Base-by-base conservation (phyloP, 2,888 invertebrate genomes). In the Eugnorisma glareosa region DNA sequence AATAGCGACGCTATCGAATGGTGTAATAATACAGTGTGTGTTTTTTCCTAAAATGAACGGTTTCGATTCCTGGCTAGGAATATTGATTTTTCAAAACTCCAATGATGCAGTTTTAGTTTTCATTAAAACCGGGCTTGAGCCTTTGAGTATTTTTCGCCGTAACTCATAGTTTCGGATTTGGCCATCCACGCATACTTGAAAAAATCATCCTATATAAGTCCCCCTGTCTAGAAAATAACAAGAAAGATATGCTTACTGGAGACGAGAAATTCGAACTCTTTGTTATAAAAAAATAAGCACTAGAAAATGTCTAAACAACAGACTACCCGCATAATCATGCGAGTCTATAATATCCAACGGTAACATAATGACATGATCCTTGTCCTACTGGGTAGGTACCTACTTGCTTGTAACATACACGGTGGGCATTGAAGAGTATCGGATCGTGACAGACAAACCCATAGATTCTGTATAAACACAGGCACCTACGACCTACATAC, bases 381-480 rank as follows among this genome's bases (percentile, higher is more conserved):
- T 79, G 75, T 69, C 74, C 75, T 74, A 79, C 68, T 74, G 5
- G 43, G 51, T 67, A 61, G 24, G 24, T 66, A 63, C 18, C 1
- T 72, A 75, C 18, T 1, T 70, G 74, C 70, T 75, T 68, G 64
- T 74, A 75, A 54, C 31, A 67, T 45, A 82, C 48, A 67, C 67
- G 28, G 78, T 77, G 71, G 37, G 67, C 73, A 76, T 67, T 84
- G 75, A 77, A 82, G 86, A 84, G 84, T 74, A 85, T 78, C 83
- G 76, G 70, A 77, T 82, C 86, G 86, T 86, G 86, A 84, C 82
- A 81, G 70, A 70, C 81, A 67, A 68, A 75, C 76, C 64, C 37
- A 72, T 82, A 57, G 24, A 54, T 28, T 70, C 31, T 48, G 10
- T 66, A 7, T 64, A 73, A 31, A 28, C 15, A 35, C 24, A 31